A percentile compares a stretch with the other conserved stretches of the same genome.
These are phyloP conservation scores for Disparrhopalites patrizii DNA, from an alignment of 2,888 invertebrate species.

Conservation along the genomic window DNA sequence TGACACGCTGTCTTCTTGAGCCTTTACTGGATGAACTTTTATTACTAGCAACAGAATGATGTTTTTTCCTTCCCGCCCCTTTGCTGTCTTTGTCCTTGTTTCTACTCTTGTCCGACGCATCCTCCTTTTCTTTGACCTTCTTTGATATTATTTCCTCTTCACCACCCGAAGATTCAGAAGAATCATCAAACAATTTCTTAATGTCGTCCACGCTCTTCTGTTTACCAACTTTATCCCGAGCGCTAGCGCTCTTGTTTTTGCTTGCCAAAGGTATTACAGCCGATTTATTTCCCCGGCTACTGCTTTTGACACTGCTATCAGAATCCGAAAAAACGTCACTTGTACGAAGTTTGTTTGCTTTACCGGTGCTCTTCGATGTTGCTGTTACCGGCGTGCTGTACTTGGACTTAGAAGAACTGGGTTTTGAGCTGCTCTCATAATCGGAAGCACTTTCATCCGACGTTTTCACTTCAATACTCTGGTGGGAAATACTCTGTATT, in stretches of 20 bases:
- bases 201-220: slow-evolving; percentile 37
- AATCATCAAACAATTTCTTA: slow-evolving; percentile 42
- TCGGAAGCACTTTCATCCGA: slow-evolving; percentile 40
- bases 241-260: slow-evolving; percentile 25
- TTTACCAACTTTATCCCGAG: slow-evolving; percentile 37
- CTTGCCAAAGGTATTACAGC: not conserved
- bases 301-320: slow-evolving; percentile 40
- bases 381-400: too few species aligned
- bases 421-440: slow-evolving; percentile 30
- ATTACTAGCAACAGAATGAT: slow-evolving; percentile 12
- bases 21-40: slow-evolving; percentile 32
- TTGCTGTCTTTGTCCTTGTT: slow-evolving; percentile 19
- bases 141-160: slow-evolving; percentile 10
- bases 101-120: not conserved
- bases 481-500: slow-evolving; percentile 20
- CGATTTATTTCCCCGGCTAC: slow-evolving; percentile 22
- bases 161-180: slow-evolving; percentile 37
- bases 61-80: slow-evolving; percentile 14
- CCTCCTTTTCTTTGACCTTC: slow-evolving; percentile 11
- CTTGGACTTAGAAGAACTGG: slow-evolving; percentile 18
- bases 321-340: slow-evolving; percentile 43
- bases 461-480: slow-evolving; percentile 32
- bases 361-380: not conserved
- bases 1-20: slow-evolving; percentile 32
- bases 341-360: slow-evolving; percentile 31